Conservation (phyloP, 2,797 vertebrate genomes). For the Linurgus olivaceus region DNA sequence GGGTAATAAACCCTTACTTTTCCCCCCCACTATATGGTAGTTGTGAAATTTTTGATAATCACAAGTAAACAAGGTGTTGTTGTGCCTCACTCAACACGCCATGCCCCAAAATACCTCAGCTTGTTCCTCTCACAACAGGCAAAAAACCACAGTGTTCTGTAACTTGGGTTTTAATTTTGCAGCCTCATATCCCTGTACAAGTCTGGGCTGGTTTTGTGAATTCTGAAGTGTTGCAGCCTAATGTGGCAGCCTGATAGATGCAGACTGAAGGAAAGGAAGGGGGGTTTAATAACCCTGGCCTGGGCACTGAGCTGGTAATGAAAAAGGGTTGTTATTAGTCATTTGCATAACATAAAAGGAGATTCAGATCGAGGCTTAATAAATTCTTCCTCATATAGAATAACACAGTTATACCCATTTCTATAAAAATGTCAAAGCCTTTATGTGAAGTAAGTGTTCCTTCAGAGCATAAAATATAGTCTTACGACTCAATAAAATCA, state of each 20-base stretch:
- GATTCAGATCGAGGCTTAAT: neutral
- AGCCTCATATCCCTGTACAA: neutral
- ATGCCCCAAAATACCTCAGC: neutral
- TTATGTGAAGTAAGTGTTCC: neutral
- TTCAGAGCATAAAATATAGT: neutral
- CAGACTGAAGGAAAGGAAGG: neutral
- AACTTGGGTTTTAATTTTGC: neutral
- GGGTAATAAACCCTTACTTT: neutral
- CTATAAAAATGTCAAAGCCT: conserved; percentile 33
- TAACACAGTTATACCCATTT: neutral
- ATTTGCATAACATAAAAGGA: conserved; percentile 20
- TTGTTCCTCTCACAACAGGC: neutral
- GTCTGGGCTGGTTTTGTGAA: neutral
- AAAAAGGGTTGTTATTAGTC: conserved; percentile 15
- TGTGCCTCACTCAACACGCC: neutral
- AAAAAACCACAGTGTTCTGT: neutral
- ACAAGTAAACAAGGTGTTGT: neutral
- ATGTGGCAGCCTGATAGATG: neutral
- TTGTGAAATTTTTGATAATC: neutral
- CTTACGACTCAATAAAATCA: neutral
- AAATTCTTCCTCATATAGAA: neutral
- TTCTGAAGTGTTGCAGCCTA: neutral
- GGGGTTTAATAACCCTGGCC: neutral
- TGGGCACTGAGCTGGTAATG: neutral
- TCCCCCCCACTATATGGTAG: rapidly evolving